Base-by-base conservation (phyloP, 1,140 invertebrate genomes). In the Homalodisca vitripennis region DNA sequence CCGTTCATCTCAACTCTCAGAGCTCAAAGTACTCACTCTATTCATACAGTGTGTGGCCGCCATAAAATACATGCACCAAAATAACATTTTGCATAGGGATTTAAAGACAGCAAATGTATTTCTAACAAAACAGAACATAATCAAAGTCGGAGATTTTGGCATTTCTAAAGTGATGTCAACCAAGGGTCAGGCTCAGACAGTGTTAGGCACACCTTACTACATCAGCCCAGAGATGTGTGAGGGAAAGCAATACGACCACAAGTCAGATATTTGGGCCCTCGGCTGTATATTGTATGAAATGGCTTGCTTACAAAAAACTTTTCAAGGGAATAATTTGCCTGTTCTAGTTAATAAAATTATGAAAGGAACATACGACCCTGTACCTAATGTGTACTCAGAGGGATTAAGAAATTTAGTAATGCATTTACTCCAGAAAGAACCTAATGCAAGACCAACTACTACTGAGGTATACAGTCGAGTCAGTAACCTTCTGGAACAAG, bases 171-270 rank as follows among this genome's bases (percentile, higher is more conserved):
- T 91, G 74, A 82, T 92, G 81, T 86, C 84, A 48, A 89, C 89
- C 0, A 83, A 84, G 73, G 84, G 84, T 30, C 88, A 87, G 71
- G 90, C 91, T 2, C 84, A 89, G 70, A 92, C 90, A 1, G 88
- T 92, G 53, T 74, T 92, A n/a, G 90, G 90, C 2, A 92, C 91
- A 17, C 91, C 91, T 1, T 92, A 91, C 78, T 92, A 92, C 77
- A 89, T 92, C 69, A 91, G 89, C 77, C 91, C 90, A 1, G 91
- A 92, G 80, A 92, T 92, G 88, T 91, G 89, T 78, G 89, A 91
- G 80, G 89, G 90, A 10, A 88, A 88, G 75, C 82, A 87, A 41
- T 92, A 92, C 76, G 89, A 91, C 77, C 86, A 89, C 75, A 92
- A 92, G 78, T 90, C 88, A 34, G 91, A 93, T 75, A 88, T 93